These are phyloP conservation scores for Bombus vancouverensis DNA, from an alignment of 1,140 invertebrate genomes.

Conservation along the genomic window DNA sequence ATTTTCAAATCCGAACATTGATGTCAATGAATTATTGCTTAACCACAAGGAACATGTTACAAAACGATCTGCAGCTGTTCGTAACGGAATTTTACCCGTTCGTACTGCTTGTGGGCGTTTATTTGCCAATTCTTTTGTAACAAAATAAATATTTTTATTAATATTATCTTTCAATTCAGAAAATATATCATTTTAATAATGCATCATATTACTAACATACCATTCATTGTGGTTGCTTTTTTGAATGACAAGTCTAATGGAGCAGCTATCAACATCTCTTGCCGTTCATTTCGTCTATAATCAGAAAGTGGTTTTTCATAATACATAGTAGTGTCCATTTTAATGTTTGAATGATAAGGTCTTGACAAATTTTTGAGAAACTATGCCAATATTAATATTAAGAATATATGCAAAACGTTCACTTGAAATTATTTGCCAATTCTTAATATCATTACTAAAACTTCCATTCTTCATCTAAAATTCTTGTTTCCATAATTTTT, in stretches of 20 bases:
- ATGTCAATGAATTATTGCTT: conserved; percentile 82
- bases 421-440: conserved; percentile 4
- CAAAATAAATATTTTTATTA: conserved; percentile 42
- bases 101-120: conserved; percentile 70
- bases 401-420: neutral
- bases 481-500: conserved; percentile 18
- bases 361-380: neutral
- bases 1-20: conserved; percentile 74
- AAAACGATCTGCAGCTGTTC: conserved; percentile 75
- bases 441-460: conserved; percentile 14
- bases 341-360: neutral
- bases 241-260: conserved; percentile 77
- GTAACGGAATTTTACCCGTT: conserved; percentile 75
- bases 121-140: conserved; percentile 70
- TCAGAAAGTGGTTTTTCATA: conserved; percentile 37
- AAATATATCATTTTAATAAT: neutral
- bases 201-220: conserved; percentile 58
- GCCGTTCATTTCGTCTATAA: conserved; percentile 63
- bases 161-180: neutral
- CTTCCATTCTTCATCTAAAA: neutral
- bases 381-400: neutral
- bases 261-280: conserved; percentile 67
- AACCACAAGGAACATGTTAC: conserved; percentile 83
- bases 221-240: conserved; percentile 69
- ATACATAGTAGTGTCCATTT: conserved; percentile 27